Conservation (phyloP, 2,113 vertebrate species). For the Rallus limicola region DNA sequence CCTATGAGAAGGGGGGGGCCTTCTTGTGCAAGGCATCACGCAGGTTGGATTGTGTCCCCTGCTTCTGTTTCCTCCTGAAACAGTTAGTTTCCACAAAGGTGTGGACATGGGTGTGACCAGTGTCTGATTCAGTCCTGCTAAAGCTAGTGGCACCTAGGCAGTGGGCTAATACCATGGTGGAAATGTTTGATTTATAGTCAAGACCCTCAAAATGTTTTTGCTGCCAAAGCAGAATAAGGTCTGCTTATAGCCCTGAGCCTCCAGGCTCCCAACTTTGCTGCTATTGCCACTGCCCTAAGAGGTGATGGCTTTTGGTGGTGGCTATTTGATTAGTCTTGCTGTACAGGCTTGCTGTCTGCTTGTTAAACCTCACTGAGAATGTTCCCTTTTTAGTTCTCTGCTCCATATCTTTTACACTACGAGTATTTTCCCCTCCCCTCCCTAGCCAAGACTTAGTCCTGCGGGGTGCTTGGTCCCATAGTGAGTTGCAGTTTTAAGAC, state of each 20-base stretch:
- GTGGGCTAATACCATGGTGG: neutral
- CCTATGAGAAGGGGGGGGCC: neutral
- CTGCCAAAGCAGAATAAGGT: neutral
- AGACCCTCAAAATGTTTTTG: neutral
- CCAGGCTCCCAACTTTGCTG: neutral
- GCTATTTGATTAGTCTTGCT: neutral
- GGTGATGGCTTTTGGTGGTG: neutral
- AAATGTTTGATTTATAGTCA: neutral
- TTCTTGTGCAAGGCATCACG: neutral
- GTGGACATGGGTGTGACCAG: neutral
- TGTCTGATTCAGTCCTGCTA: neutral
- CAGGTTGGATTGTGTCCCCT: neutral
- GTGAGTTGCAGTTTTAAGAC: neutral
- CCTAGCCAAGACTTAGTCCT: neutral
- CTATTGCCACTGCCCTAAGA: neutral
- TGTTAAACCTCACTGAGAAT: neutral
- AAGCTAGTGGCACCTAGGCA: neutral
- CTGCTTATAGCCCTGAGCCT: neutral
- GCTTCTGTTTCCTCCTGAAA: neutral
- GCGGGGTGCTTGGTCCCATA: neutral
- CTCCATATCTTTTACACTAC: neutral
- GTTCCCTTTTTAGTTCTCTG: neutral
- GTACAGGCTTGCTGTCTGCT: neutral
- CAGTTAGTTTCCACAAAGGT: neutral
- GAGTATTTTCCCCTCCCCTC: neutral